phyloP scores from a whole-genome alignment of 1,140 invertebrate species.

The Halictus rubicundus region DNA sequence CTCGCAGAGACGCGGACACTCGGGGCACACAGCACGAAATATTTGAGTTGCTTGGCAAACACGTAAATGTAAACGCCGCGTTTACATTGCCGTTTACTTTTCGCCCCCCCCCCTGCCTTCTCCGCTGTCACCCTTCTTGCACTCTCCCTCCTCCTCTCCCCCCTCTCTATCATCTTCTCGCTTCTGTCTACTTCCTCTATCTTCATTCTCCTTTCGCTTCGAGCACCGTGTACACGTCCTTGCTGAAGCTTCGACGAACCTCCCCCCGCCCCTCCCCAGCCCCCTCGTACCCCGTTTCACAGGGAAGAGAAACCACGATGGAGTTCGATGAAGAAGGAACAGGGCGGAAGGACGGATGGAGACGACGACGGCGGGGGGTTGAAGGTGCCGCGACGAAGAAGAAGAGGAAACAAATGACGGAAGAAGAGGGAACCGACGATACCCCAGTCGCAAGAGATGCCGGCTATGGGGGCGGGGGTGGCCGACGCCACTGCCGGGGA shows the following conservation, averaged over 20 bases:
- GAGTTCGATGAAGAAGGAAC: constrained; percentile 45
- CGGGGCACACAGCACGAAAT: constrained; percentile 75
- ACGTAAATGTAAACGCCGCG: constrained; percentile 79
- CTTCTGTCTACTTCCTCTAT: neutral
- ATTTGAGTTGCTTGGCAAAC: constrained; percentile 80
- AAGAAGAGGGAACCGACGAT: constrained; percentile 14
- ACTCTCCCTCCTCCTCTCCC: neutral
- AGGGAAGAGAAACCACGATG: constrained; percentile 43
- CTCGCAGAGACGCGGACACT: constrained; percentile 65
- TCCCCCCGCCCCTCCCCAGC: constrained; percentile 27
- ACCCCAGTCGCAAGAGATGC: constrained; percentile 2
- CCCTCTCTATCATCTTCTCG: neutral
- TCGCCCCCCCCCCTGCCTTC: constrained; percentile 41
- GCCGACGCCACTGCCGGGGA: constrained; percentile 41
- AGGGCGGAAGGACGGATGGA: constrained; percentile 1
- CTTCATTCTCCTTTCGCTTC: neutral
- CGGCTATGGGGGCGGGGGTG: constrained; percentile 33
- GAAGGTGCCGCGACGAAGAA: neutral
- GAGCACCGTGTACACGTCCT: neutral
- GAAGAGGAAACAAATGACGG: neutral
- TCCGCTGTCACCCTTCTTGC: constrained; percentile 34
- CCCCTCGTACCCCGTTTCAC: neutral
- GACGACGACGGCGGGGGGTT: neutral
- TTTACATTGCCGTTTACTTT: constrained; percentile 79
- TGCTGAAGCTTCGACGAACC: constrained; percentile 37